phyloP scores from a whole-genome alignment of 2,888 invertebrate species.

The Zonitis immaculata region DNA sequence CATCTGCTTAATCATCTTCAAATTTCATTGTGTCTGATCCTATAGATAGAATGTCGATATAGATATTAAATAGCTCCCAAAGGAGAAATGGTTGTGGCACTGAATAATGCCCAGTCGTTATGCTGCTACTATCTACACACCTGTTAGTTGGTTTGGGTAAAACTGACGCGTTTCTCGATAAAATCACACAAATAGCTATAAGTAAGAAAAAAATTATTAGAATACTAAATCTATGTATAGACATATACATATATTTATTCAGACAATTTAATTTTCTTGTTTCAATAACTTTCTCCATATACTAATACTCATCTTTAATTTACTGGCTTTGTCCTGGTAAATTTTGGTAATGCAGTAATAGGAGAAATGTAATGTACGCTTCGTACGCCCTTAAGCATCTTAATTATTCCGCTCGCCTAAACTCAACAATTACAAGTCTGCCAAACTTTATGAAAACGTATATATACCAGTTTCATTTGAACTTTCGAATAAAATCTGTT shows the following conservation, averaged over 20 bases:
- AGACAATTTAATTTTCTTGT: background rate
- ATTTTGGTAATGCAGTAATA: constrained; percentile 19
- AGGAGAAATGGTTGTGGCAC: constrained; percentile 7
- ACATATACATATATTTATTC: background rate
- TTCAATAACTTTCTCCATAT: background rate
- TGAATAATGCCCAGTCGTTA: constrained; percentile 13
- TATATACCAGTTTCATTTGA: constrained; percentile 17
- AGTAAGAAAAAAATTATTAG: background rate
- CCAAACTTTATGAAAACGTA: constrained; percentile 20
- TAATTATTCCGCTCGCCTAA: constrained; percentile 22
- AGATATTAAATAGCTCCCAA: constrained; percentile 11
- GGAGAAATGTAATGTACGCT: constrained; percentile 21
- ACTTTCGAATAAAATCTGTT: constrained; percentile 16
- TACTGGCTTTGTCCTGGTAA: constrained; percentile 15
- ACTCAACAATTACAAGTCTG: constrained; percentile 19
- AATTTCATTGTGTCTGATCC: constrained; percentile 16
- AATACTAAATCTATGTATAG: too few species aligned
- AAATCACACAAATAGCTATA: background rate
- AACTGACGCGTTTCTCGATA: background rate
- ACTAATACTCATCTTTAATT: background rate
- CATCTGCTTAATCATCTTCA: constrained; percentile 20
- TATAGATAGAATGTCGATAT: constrained; percentile 14
- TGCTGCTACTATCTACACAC: constrained; percentile 14
- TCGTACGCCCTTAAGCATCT: constrained; percentile 19
- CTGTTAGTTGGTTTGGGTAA: constrained; percentile 11